Evolutionary conservation across 2,113 vertebrate genomes (phyloP), one percentile per base, ranked within the genome.

Genomic region (Regulus satrapa): DNA sequence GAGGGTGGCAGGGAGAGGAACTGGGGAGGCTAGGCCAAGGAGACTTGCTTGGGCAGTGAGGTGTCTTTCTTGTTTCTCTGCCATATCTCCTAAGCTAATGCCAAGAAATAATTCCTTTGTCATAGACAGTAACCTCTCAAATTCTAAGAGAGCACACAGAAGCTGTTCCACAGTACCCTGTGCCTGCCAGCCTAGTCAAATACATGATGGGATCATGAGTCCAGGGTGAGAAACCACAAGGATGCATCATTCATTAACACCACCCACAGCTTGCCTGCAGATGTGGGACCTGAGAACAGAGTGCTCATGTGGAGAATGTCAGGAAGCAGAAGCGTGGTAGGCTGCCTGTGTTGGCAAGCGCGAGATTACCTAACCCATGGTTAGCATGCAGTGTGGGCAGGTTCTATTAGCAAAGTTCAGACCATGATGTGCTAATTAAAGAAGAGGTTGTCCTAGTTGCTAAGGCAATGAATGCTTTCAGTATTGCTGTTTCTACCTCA

Each of bases 331-430:
- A 94, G 83, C 1, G 36, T 94, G 88, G 94, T 89, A 63, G 61
- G 83, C 67, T 91, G 91, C 45, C 10, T 92, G 71, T 84, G 91
- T 55, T 81, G 88, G 79, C 73, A 95, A 89, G 88, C 0, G 5
- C 4, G 4, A 51, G 68, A 91, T 95, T 92, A 91, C 68, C 83
- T 91, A 95, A 92, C 34, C 64, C 73, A 45, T 67, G 94, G 92
- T 92, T 86, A 91, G 73, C 68, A 41, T 14, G 61, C 48, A 84
- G 85, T 88, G 93, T 96, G 45, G 93, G 93, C 89, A 95, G 92
- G 89, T 73, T 94, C 83, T 84, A 97, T 92, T 94, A 97, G 63
- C 85, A 88, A 84, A 95, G 88, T 88, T 94, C 75, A 97, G 79
- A 91, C 76, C 79, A 81, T 12, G 76, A 77, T 78, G 88, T 75